Percentiles rank a stretch among this genome's conserved stretches.
Conservation (phyloP, 2,888 invertebrate species). For the Hirtodrosophila histrioides region DNA sequence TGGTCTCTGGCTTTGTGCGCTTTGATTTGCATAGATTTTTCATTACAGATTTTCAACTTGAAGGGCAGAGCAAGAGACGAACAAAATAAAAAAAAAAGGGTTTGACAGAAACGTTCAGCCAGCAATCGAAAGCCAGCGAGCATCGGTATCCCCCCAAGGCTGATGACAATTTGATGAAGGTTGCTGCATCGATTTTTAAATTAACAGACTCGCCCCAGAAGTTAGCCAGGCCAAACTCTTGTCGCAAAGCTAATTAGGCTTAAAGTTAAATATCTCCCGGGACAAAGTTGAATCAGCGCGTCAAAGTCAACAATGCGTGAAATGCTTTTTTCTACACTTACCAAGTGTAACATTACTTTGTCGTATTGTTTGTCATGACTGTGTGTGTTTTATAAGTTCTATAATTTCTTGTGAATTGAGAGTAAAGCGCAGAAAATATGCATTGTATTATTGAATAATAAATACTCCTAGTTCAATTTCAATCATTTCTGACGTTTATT, state of each 20-base stretch:
- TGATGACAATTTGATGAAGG: conserved; percentile 80
- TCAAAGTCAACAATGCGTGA: conserved; percentile 72
- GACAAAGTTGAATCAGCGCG: conserved; percentile 68
- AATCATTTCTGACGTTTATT: no score
- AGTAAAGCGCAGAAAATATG: no score
- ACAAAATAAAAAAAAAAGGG: conserved; percentile 39
- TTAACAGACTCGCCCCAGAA: conserved; percentile 62
- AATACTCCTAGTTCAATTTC: no score
- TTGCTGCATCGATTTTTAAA: conserved; percentile 76
- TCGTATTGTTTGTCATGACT: neutral
- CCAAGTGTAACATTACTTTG: conserved; percentile 5
- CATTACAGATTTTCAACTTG: conserved; percentile 71
- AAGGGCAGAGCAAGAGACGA: conserved; percentile 28
- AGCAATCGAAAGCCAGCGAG: conserved; percentile 47
- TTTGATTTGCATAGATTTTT: conserved; percentile 81
- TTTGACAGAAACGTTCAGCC: conserved; percentile 47
- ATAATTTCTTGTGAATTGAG: no score
- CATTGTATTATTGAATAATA: no score
- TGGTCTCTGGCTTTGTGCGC: conserved; percentile 44
- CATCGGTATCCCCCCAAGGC: conserved; percentile 34
- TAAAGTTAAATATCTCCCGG: conserved; percentile 67
- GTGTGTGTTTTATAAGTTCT: no score
- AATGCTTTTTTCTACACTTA: conserved; percentile 59
- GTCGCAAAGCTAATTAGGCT: conserved; percentile 73
- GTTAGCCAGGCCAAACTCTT: conserved; percentile 55